phyloP scores from a whole-genome alignment of 2,797 vertebrate genomes.

The Enteromius unitaeniatus region DNA sequence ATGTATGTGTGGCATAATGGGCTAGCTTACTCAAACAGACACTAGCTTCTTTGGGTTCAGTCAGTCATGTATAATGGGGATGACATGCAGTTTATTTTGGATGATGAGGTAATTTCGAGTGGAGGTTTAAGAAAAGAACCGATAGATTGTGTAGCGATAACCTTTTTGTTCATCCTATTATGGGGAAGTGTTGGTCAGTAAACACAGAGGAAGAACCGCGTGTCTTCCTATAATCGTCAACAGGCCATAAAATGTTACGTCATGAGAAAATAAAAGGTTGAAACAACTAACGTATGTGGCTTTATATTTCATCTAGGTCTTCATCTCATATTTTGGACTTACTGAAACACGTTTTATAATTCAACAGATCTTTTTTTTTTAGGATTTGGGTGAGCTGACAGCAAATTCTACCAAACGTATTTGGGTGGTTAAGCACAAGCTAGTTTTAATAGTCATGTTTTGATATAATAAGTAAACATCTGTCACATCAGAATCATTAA shows the following conservation, averaged over 20 bases:
- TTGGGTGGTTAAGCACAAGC: constrained; percentile 31
- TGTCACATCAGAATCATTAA: constrained; percentile 71
- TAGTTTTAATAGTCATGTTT: constrained; percentile 60
- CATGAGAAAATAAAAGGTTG: constrained; percentile 31
- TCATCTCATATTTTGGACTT: background rate
- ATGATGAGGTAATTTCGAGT: constrained; percentile 88
- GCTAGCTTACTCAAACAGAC: constrained; percentile 82
- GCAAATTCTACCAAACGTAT: background rate
- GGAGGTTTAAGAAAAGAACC: constrained; percentile 85
- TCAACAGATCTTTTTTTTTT: constrained; percentile 8
- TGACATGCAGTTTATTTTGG: constrained; percentile 87
- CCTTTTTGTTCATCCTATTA: constrained; percentile 46
- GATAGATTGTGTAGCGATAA: constrained; percentile 88
- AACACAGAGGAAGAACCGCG: constrained; percentile 28
- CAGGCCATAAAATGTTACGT: constrained; percentile 19
- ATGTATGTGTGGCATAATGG: constrained; percentile 85
- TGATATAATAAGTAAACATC: constrained; percentile 71
- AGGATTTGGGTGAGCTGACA: constrained; percentile 26
- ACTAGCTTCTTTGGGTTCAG: constrained; percentile 85
- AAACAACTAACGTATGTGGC: background rate
- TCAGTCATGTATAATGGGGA: constrained; percentile 89
- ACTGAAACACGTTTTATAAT: background rate
- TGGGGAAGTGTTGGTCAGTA: constrained; percentile 39
- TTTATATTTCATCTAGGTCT: background rate
- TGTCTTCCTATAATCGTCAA: constrained; percentile 40